Conservation (phyloP, 2,797 vertebrate genomes). For the Peromyscus melanophrys region DNA sequence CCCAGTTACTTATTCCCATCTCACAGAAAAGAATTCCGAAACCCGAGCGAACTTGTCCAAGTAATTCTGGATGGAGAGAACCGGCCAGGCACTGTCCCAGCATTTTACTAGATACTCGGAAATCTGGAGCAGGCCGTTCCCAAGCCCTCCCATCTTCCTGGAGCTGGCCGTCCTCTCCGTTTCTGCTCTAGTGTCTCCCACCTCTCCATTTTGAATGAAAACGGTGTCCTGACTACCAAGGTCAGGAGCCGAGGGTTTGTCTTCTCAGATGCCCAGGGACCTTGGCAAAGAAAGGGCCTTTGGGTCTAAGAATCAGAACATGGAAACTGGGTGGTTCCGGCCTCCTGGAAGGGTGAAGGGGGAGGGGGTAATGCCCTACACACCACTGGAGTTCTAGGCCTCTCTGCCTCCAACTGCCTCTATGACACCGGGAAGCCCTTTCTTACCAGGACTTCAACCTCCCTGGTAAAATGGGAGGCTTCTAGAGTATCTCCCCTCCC, state of each 20-base stretch:
- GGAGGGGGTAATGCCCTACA: neutral
- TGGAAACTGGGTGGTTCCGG: neutral
- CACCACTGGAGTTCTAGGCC: neutral
- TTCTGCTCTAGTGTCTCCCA: neutral
- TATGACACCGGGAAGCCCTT: neutral
- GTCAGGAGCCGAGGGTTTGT: conserved; percentile 2
- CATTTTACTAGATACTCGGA: neutral
- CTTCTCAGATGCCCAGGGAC: neutral
- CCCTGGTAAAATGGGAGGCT: neutral
- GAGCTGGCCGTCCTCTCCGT: neutral
- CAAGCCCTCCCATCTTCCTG: neutral
- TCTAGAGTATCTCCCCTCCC: neutral
- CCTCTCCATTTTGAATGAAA: neutral
- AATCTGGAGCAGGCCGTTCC: neutral
- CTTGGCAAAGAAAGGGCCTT: neutral
- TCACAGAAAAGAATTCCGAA: neutral
- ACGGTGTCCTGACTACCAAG: neutral
- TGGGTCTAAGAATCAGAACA: neutral
- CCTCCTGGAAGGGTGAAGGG: neutral
- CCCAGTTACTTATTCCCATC: neutral
- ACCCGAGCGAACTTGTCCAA: neutral
- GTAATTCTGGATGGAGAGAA: neutral
- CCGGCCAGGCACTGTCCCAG: neutral
- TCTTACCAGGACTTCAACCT: neutral
- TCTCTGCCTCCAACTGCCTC: neutral